Evolutionary conservation across 2,797 vertebrate species (phyloP), one percentile per base, ranked within the genome.

Genomic region (Tragelaphus oryx): DNA sequence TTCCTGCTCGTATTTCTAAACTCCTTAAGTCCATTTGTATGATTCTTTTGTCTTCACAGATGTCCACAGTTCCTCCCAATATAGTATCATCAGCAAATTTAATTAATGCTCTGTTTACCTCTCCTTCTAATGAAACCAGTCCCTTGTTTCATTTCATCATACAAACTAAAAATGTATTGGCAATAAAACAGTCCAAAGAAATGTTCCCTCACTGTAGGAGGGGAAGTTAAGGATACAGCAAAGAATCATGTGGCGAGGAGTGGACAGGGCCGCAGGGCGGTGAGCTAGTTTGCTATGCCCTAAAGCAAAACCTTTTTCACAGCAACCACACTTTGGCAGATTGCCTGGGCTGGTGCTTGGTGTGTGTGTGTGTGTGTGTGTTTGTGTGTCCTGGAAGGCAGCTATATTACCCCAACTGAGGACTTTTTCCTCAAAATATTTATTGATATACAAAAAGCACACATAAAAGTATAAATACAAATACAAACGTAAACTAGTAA

Each of bases 81-180:
- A 98, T 97, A 98, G 95, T 96, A 95, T 98, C 97, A 98, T 98
- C 98, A 98, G 97, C 65, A 91, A 95, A 97, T 97, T 97, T 98
- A 98, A 98, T 98, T 98, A 98, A 98, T 98, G 97, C 95, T 96
- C 37, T 81, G 97, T 97, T 98, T 98, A 96, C 98, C 98, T 95
- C 97, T 97, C 97, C 96, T 97, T 97, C 97, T 98, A 98, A 97
- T 97, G 96, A 97, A 98, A 97, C 93, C 96, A 98, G 97, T 95
- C 90, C 93, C 97, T 96, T 95, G 94, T 93, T 95, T 97, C 96
- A 96, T 97, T 98, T 98, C 97, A 96, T 97, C 96, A 96, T 96
- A 93, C 94, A 89, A 97, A 97, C 96, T 96, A 96, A 92, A 97
- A 97, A 97, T 96, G 97, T 81, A 97, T 96, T 96, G 97, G 93